Base-by-base conservation (phyloP, 2,113 vertebrate genomes). In the Anarrhichthys ocellatus region DNA sequence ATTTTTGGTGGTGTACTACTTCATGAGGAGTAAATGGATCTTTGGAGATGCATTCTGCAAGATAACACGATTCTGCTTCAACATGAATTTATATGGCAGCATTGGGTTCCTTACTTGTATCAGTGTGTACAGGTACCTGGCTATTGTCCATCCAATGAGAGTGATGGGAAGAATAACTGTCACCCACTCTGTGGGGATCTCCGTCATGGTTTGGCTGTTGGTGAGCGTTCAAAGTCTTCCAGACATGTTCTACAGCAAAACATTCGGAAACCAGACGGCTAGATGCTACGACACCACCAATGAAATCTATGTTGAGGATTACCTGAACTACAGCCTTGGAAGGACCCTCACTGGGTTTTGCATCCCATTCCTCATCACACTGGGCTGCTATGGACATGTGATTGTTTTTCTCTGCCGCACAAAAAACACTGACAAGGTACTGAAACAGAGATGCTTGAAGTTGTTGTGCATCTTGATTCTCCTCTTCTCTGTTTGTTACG, bases 21-120 rank as follows among this genome's bases (percentile, higher is more conserved):
- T 76, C 4, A 84, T 0, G 2, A 0, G 2, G 3, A 88, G 87
- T 0, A 6, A 0, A 0, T 97, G 96, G 97, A 64, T 88, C 42
- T 97, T 97, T 4, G 95, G 96, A 72, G 78, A 85, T 0, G 2
- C 2, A 1, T 95, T 96, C 87, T 97, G 97, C 94, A 95, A 88
- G 54, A 11, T 94, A 3, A 95, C 95, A 11, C 88, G 96, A 10
- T 85, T 94, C 74, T 93, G 82, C 56, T 97, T 97, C 88, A 95
- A 95, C 75, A 61, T 97, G 80, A 97, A 97, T 80, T 89, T 96
- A 18, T 97, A 96, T 0, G 94, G 96, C 82, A 97, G 95, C 89
- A 96, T 97, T 6, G 93, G 94, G 5, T 97, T 97, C 77, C 95
- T 97, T 63, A 96, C 94, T 2, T 96, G 96, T 84, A 96, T 97